phyloP scores from a whole-genome alignment of 2,888 invertebrate genomes.

The Drosophila rellima region DNA sequence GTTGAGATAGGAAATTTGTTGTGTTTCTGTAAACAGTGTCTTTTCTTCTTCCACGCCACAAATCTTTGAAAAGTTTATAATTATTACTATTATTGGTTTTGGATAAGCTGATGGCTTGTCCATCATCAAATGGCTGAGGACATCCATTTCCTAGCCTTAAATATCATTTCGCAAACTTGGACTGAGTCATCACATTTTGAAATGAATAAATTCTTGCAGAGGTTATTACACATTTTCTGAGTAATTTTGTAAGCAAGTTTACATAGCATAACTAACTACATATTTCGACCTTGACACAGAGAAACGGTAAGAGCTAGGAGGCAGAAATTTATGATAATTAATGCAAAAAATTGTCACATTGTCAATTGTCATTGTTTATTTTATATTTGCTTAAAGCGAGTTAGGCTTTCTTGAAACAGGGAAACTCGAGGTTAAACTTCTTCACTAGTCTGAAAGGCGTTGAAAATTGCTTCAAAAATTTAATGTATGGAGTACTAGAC shows the following conservation, averaged over 20 bases:
- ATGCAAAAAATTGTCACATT: no score
- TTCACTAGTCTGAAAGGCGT: not conserved
- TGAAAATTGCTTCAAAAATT: slow-evolving; percentile 1
- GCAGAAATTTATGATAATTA: no score
- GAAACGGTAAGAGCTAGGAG: no score
- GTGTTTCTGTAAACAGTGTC: no score
- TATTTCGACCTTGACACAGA: no score
- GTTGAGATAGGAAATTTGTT: slow-evolving; percentile 2
- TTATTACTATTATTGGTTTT: not conserved
- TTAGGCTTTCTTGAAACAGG: not conserved
- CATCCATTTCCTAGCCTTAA: not conserved
- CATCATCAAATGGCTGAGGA: no score
- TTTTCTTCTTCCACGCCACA: not conserved
- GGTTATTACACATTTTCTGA: not conserved
- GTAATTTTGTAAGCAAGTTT: no score
- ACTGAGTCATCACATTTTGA: not conserved
- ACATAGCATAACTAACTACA: no score
- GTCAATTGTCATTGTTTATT: no score
- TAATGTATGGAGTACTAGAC: not conserved
- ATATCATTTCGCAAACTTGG: not conserved
- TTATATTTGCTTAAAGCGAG: no score
- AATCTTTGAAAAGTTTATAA: not conserved
- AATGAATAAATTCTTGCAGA: not conserved
- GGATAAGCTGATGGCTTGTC: no score
- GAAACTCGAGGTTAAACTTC: not conserved